phyloP scores from a whole-genome alignment of 2,797 vertebrate genomes.

The Poeciliopsis paucimaculata region DNA sequence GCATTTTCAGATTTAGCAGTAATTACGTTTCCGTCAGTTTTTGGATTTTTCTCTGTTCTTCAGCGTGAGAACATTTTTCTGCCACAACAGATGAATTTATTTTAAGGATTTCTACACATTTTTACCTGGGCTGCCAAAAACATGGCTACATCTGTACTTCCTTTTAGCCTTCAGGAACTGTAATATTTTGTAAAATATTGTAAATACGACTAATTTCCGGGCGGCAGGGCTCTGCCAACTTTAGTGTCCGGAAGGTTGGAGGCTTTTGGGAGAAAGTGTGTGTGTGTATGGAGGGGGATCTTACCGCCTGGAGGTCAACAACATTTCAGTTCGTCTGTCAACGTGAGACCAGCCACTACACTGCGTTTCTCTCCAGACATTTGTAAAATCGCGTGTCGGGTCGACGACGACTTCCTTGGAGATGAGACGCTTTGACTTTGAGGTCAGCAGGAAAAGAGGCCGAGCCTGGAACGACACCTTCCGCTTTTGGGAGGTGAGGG shows the following conservation, averaged over 20 bases:
- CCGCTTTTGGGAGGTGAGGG: slow-evolving; percentile 25
- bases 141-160: slow-evolving; percentile 62
- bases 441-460: slow-evolving; percentile 30
- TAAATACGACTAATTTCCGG: slow-evolving; percentile 88
- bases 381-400: slow-evolving; percentile 25
- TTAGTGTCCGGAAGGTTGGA: slow-evolving; percentile 49
- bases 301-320: slow-evolving; percentile 52
- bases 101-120: background rate
- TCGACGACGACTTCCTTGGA: slow-evolving; percentile 29
- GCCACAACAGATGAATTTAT: background rate
- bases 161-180: slow-evolving; percentile 75
- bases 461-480: slow-evolving; percentile 37
- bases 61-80: background rate
- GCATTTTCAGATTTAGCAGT: background rate
- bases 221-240: slow-evolving; percentile 28
- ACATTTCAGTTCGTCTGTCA: slow-evolving; percentile 40
- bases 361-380: slow-evolving; percentile 36
- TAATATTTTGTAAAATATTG: slow-evolving; percentile 95
- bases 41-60: background rate
- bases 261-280: slow-evolving; percentile 45
- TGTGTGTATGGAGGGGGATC: slow-evolving; percentile 33
- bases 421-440: slow-evolving; percentile 18
- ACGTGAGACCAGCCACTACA: slow-evolving; percentile 33
- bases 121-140: slow-evolving; percentile 10
- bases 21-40: background rate